phyloP scores from a whole-genome alignment of 2,888 invertebrate genomes.

The Lasioglossum figueresi region DNA sequence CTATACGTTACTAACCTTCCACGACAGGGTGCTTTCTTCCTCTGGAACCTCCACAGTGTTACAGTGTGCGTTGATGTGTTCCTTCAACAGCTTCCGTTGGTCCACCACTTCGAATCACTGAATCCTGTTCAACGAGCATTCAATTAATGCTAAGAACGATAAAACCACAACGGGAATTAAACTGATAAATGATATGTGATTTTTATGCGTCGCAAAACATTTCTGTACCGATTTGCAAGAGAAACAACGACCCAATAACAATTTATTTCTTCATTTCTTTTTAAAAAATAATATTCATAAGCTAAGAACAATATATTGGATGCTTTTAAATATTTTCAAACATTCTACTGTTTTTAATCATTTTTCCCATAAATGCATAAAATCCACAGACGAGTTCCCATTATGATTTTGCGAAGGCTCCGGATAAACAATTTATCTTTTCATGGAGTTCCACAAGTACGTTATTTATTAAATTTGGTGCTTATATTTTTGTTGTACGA shows the following conservation, averaged over 20 bases:
- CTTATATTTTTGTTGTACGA: too few relatives aligned
- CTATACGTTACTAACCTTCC: conserved; percentile 51
- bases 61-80: not conserved
- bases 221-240: not conserved
- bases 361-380: too few relatives aligned
- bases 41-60: not conserved
- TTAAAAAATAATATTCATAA: not conserved
- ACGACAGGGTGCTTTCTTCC: conserved; percentile 19
- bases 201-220: not conserved
- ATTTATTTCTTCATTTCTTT: not conserved
- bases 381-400: too few relatives aligned
- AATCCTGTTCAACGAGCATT: conserved; percentile 30
- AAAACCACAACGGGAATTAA: not conserved
- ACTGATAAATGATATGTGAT: not conserved
- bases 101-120: conserved; percentile 34
- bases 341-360: too few relatives aligned
- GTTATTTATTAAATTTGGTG: too few relatives aligned
- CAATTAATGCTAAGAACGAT: not conserved
- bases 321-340: not conserved
- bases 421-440: too few relatives aligned
- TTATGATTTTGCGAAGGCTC: too few relatives aligned
- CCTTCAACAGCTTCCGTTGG: conserved; percentile 35
- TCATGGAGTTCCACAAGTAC: too few relatives aligned
- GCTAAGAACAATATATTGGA: not conserved
- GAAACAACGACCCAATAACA: not conserved